Evolutionary conservation across 37 sponge, comb jelly and placozoan species (phyloP), one percentile per base, ranked within the genome.

Genomic region (Halisarca cf. caerulea): DNA sequence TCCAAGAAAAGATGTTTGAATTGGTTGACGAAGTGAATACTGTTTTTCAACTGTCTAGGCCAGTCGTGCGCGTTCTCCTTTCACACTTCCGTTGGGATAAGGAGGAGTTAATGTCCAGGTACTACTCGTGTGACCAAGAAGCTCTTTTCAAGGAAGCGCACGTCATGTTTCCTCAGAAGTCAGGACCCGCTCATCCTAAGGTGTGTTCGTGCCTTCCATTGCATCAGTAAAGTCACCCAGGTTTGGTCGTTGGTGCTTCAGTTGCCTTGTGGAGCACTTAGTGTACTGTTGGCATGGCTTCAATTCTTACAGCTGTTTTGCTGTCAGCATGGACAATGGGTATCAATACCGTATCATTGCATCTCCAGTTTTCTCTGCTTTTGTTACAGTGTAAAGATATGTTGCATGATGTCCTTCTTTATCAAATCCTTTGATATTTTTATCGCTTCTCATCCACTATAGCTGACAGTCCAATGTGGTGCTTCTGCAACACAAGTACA

Each of bases 61-160:
- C 85, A 27, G 78, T 85, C 58, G 92, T 93, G 23, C 79, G 97
- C 9, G 86, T 87, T 3, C 84, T 97, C 3, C 72, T 97, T 18
- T 90, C 89, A 0, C 81, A 91, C 45, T 92, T 94, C 84, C 92
- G 90, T 34, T 97, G 97, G 97, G 97, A 97, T 83, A 97, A 97
- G 64, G 97, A 94, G 85, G 88, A 88, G 21, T 83, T 97, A 15
- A 57, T 97, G 82, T 95, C 95, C 21, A 92, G 95, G 59, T 94
- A 87, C 83, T 94, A 87, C 59, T 83, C 88, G 9, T 92, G 90
- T 0, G 90, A 92, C 71, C 95, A 90, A 66, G 90, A 96, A 72
- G 70, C 79, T 17, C 82, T 94, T 18, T 96, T 94, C 83, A 35
- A 70, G 36, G 90, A 96, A 27, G 94, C 97, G 64, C 97, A 96